Evolutionary conservation across 1,140 invertebrate genomes (phyloP).

Genomic region (Drosophila azteca): DNA sequence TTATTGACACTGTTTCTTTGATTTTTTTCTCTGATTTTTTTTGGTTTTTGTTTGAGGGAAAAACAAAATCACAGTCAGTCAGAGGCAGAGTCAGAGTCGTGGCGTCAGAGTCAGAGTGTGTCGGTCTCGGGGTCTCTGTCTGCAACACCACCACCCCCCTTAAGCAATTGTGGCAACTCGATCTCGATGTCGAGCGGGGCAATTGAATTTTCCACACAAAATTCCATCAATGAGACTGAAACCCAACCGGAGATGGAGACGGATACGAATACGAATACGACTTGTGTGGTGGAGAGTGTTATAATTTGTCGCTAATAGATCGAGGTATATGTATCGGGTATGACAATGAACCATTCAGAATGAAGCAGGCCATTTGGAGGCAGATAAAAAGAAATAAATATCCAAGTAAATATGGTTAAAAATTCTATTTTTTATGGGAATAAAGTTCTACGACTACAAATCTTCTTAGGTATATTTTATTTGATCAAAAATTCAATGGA

Average conservation of each 20-base stretch:
- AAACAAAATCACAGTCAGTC: slow-evolving; percentile 19
- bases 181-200: slow-evolving; percentile 35
- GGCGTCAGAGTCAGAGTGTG: background rate
- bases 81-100: background rate
- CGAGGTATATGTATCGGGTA: background rate
- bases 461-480: no score
- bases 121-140: slow-evolving; percentile 20
- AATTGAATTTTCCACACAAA: slow-evolving; percentile 61
- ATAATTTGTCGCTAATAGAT: slow-evolving; percentile 48
- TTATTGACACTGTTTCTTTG: slow-evolving; percentile 76
- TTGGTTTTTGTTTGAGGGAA: slow-evolving; percentile 14
- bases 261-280: no score
- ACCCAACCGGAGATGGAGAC: no score
- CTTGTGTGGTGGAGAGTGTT: slow-evolving; percentile 1
- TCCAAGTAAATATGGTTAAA: no score
- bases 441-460: no score
- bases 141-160: slow-evolving; percentile 10
- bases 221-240: slow-evolving; percentile 18
- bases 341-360: no score
- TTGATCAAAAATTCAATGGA: no score
- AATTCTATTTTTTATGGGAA: no score
- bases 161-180: slow-evolving; percentile 39
- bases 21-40: slow-evolving; percentile 20
- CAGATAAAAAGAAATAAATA: no score
- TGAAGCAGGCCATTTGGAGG: no score